phyloP scores from a whole-genome alignment of 2,797 vertebrate species.

The Lemur catta region DNA sequence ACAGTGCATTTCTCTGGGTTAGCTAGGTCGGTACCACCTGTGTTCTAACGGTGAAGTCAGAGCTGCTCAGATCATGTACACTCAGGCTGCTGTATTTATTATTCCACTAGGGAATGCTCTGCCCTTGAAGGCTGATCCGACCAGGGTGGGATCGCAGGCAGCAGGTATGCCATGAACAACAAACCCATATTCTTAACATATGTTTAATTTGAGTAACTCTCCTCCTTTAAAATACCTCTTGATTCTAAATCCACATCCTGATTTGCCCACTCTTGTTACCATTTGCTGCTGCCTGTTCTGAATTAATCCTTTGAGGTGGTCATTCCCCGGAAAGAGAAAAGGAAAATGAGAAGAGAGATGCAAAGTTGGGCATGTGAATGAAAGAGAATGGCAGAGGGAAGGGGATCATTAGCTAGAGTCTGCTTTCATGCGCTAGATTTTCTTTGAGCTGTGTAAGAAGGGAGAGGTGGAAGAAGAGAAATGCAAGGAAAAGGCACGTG shows the following conservation, averaged over 20 bases:
- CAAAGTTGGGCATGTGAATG: slow-evolving; percentile 63
- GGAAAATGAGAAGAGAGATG: slow-evolving; percentile 75
- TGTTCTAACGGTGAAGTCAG: background rate
- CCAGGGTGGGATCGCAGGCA: background rate
- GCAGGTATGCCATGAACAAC: slow-evolving; percentile 75
- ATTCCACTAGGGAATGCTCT: slow-evolving; percentile 36
- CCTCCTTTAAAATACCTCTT: slow-evolving; percentile 73
- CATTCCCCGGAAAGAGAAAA: slow-evolving; percentile 71
- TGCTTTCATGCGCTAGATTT: slow-evolving; percentile 33
- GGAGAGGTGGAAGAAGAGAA: slow-evolving; percentile 24
- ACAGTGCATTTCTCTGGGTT: background rate
- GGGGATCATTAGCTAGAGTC: slow-evolving; percentile 51
- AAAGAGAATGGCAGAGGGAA: slow-evolving; percentile 52
- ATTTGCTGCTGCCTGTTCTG: slow-evolving; percentile 78
- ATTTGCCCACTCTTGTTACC: slow-evolving; percentile 76
- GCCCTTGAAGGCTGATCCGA: slow-evolving; percentile 32
- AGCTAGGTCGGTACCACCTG: slow-evolving; percentile 25
- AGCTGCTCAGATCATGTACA: background rate
- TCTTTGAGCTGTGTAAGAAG: slow-evolving; percentile 22
- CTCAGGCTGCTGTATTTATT: slow-evolving; percentile 4
- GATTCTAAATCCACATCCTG: slow-evolving; percentile 78
- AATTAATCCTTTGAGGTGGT: slow-evolving; percentile 80
- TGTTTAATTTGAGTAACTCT: slow-evolving; percentile 71
- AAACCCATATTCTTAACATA: slow-evolving; percentile 77
- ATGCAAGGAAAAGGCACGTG: background rate